phyloP scores from a whole-genome alignment of 2,888 invertebrate species.

The Linhomoeus sp. region DNA sequence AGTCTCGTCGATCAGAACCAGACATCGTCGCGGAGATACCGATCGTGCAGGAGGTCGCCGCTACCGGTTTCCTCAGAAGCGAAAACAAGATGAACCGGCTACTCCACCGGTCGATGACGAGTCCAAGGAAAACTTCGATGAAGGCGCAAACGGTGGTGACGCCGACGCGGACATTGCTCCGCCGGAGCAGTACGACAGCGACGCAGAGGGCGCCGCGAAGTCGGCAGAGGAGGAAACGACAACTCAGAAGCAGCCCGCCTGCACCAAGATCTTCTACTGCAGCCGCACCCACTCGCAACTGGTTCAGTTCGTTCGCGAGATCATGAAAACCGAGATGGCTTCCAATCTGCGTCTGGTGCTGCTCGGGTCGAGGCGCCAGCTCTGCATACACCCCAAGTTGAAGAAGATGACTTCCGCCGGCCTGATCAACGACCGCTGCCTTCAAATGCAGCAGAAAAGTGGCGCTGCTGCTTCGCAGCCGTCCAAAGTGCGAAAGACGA shows the following conservation, averaged over 20 bases:
- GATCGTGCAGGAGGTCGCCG: no score
- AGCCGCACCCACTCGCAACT: slow-evolving; percentile 92
- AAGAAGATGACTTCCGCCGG: slow-evolving; percentile 44
- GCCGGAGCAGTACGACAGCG: slow-evolving; percentile 11
- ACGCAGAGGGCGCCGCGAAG: not conserved
- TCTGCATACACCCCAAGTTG: slow-evolving; percentile 22
- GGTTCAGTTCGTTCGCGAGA: slow-evolving; percentile 78
- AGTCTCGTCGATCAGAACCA: no score
- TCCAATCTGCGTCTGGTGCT: slow-evolving; percentile 12
- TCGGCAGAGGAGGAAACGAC: not conserved
- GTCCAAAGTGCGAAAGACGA: slow-evolving; percentile 10
- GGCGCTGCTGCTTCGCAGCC: no score
- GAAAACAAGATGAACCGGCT: no score
- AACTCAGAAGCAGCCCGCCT: not conserved
- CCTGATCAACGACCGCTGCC: slow-evolving; percentile 56
- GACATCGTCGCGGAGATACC: not conserved
- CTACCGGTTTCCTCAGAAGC: no score
- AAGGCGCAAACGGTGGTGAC: not conserved
- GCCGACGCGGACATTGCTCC: not conserved
- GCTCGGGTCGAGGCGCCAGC: slow-evolving; percentile 36
- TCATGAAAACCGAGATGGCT: slow-evolving; percentile 54
- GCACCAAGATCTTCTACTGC: slow-evolving; percentile 57
- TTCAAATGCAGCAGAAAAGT: slow-evolving; percentile 28
- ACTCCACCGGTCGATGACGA: no score
- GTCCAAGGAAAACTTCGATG: not conserved